phyloP scores from a whole-genome alignment of 1,140 invertebrate species.

The Caenorhabditis inopinata region DNA sequence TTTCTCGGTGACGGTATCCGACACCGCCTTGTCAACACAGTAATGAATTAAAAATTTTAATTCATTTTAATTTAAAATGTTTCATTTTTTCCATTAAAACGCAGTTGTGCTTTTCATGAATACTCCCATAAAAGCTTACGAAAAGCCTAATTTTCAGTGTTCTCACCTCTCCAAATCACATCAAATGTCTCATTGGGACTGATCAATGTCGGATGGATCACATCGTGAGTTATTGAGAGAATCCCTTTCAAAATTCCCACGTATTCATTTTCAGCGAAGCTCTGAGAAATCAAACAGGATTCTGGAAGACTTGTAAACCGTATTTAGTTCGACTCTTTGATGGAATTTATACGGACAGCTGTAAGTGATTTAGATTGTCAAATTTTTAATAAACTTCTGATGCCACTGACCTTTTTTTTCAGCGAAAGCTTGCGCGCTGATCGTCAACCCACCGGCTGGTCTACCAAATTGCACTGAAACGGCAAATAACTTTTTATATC shows the following conservation, averaged over 20 bases:
- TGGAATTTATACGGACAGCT: neutral
- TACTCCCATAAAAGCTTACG: neutral
- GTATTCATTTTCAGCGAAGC: neutral
- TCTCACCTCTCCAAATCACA: neutral
- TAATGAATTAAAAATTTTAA: neutral
- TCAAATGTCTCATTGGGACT: neutral
- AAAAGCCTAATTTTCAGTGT: neutral
- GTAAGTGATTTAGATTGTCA: neutral
- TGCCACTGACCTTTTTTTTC: neutral
- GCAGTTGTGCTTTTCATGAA: no score
- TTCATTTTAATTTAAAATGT: no score
- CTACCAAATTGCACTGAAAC: neutral
- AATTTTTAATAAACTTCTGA: neutral
- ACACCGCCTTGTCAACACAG: no score
- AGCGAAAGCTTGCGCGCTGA: neutral
- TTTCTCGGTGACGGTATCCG: no score
- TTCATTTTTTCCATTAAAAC: no score
- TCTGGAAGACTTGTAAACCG: neutral
- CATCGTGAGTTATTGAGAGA: neutral
- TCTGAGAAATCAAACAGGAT: neutral
- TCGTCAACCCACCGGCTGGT: neutral
- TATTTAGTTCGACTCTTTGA: neutral
- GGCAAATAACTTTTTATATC: neutral
- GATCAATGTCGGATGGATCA: slow-evolving; percentile 7
- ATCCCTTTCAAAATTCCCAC: neutral